phyloP scores from a whole-genome alignment of 2,797 vertebrate genomes.

The Coregonus sp. region DNA sequence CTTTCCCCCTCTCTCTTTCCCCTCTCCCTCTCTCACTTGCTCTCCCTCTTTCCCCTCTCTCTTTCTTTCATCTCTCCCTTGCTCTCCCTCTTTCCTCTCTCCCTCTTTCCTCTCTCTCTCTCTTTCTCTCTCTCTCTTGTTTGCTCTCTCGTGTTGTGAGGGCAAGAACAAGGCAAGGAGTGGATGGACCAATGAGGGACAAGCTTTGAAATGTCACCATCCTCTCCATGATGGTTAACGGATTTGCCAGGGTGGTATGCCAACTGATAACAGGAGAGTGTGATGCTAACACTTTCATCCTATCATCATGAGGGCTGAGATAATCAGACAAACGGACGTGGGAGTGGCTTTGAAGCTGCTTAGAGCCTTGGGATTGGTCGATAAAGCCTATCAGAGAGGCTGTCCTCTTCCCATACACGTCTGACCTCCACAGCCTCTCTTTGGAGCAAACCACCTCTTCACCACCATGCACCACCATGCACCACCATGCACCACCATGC shows the following conservation, averaged over 20 bases:
- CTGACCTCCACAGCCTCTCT: slow-evolving; percentile 15
- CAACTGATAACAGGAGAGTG: slow-evolving; percentile 48
- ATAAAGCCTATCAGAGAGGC: background rate
- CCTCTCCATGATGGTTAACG: slow-evolving; percentile 45
- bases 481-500: background rate
- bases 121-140: background rate
- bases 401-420: background rate
- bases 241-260: slow-evolving; percentile 45
- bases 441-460: background rate
- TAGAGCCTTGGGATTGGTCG: background rate
- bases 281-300: slow-evolving; percentile 20
- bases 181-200: slow-evolving; percentile 8
- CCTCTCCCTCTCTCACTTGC: too few species aligned
- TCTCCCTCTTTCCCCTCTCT: too few species aligned
- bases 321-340: background rate
- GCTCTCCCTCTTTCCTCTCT: too few species aligned
- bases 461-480: too few species aligned
- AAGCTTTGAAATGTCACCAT: background rate
- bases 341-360: background rate
- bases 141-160: slow-evolving; percentile 22
- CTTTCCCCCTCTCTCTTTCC: too few species aligned
- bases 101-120: too few species aligned
- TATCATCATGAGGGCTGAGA: background rate
- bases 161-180: background rate
- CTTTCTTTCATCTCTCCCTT: too few species aligned